Base-by-base conservation (phyloP, 2,888 invertebrate genomes). In the Meiosimyza decipiens region DNA sequence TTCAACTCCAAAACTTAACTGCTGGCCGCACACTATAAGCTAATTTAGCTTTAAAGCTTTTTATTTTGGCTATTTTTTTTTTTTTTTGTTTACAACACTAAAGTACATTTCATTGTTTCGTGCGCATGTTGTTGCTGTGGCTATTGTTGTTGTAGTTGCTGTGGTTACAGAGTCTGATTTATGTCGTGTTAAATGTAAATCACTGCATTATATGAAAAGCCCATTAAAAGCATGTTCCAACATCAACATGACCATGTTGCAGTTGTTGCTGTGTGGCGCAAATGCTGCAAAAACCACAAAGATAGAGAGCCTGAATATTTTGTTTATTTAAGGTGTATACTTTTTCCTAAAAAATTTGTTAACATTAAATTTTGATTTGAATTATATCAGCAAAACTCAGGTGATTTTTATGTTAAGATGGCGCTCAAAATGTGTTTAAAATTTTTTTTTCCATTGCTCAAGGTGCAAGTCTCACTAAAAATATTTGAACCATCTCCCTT, bases 121-220 rank as follows among this genome's bases (percentile, higher is more conserved):
- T 18, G 28, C 65, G 74, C 51, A 52, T 65, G 33, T 62, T 55
- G 71, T 49, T 18, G 66, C n/a, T 18, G 47, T 73, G 62, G 66
- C 22, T 40, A 68, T 73, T 66, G 68, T 51, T 55, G 69, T 73
- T 66, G 68, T 51, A 55, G 69, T 66, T 69, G 74, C 67, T 80
- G 79, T 75, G 76, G 79, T 80, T 79, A 77, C 76, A 76, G 77
- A 77, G 74, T 77, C 78, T 80, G 79, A 82, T 82, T 82, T 81
- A 81, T 80, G 77, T 78, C 79, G 79, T 81, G 80, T 82, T 82
- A 82, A 82, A 81, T 81, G 78, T 81, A 81, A 82, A 82, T 80
- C 79, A 77, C 79, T 77, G 76, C 76, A 77, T 76, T 76, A 77
- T 79, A 79, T 80, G 78, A 79, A 80, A 79, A 77, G 77, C 71